A percentile compares a stretch with the other conserved stretches of the same genome.
phyloP scores from a whole-genome alignment of 2,797 vertebrate genomes.

The Poecilia picta region DNA sequence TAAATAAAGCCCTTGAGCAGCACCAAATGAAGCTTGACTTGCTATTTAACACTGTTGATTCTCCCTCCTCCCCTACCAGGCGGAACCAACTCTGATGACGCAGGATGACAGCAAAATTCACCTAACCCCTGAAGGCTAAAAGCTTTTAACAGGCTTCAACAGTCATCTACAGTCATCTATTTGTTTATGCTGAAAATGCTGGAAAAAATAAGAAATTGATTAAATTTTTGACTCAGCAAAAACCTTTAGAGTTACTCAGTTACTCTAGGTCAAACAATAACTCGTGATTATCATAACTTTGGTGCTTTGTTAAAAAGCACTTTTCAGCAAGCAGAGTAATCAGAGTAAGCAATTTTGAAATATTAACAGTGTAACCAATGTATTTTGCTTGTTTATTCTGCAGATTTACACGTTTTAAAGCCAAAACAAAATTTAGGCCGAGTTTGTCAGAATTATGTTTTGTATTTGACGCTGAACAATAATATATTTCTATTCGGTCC shows the following conservation, averaged over 20 bases:
- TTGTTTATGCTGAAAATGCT: slow-evolving; percentile 32
- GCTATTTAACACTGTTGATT: slow-evolving; percentile 59
- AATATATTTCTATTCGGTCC: background rate
- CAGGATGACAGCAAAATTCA: slow-evolving; percentile 45
- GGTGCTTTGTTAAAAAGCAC: background rate
- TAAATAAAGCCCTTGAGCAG: slow-evolving; percentile 44
- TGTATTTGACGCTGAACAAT: background rate
- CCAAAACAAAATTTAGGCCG: background rate
- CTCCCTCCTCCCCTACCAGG: slow-evolving; percentile 33
- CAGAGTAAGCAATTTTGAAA: background rate
- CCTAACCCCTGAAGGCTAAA: slow-evolving; percentile 8
- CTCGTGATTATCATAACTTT: background rate
- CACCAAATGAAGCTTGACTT: slow-evolving; percentile 63
- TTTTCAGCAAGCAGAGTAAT: background rate
- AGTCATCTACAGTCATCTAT: slow-evolving; percentile 24
- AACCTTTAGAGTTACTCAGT: slow-evolving; percentile 5
- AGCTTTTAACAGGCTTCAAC: slow-evolving; percentile 14
- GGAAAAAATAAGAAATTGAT: background rate
- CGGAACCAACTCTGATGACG: slow-evolving; percentile 34
- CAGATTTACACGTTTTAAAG: background rate
- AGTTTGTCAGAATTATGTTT: background rate
- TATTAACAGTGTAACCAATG: background rate
- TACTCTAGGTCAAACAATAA: slow-evolving; percentile 15
- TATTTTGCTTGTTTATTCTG: background rate
- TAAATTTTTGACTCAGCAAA: background rate